Conservation (phyloP, 2,113 vertebrate genomes). For the Talpa occidentalis region DNA sequence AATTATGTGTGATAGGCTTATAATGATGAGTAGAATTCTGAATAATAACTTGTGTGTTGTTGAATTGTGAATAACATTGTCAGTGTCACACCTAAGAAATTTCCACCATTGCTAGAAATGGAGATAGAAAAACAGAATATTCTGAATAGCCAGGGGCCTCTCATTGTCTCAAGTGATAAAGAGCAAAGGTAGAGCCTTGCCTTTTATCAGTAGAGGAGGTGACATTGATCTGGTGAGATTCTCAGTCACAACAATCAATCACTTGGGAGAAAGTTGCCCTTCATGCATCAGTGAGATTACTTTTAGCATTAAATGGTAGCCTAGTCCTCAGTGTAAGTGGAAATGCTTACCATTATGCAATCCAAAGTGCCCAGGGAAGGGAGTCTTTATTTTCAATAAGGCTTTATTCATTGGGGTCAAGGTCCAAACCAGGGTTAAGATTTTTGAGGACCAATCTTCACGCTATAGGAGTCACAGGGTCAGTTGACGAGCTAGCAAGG, state of each 20-base stretch:
- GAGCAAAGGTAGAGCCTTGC: slow-evolving; percentile 55
- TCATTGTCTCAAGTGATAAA: slow-evolving; percentile 39
- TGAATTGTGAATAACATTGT: slow-evolving; percentile 29
- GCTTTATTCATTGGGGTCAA: slow-evolving; percentile 47
- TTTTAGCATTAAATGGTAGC: slow-evolving; percentile 31
- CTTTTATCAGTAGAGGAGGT: slow-evolving; percentile 69
- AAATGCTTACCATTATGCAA: slow-evolving; percentile 7
- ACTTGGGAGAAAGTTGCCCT: slow-evolving; percentile 41
- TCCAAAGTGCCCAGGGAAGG: slow-evolving; percentile 29
- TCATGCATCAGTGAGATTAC: slow-evolving; percentile 49
- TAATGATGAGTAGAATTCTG: slow-evolving; percentile 34
- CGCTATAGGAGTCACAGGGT: not conserved
- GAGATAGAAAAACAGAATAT: slow-evolving; percentile 44
- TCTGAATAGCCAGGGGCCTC: slow-evolving; percentile 33
- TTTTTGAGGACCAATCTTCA: slow-evolving; percentile 55
- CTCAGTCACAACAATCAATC: slow-evolving; percentile 50
- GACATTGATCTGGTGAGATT: slow-evolving; percentile 64
- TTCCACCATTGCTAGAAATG: slow-evolving; percentile 34
- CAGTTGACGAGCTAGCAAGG: not conserved
- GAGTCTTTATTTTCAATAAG: not conserved
- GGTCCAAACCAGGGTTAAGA: slow-evolving; percentile 14
- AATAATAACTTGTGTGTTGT: slow-evolving; percentile 58
- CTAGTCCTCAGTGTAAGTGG: not conserved
- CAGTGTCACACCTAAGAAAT: slow-evolving; percentile 35
- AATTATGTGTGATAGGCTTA: slow-evolving; percentile 29